Base-by-base conservation (phyloP, 2,888 invertebrate species). In the Conistra vaccinii region DNA sequence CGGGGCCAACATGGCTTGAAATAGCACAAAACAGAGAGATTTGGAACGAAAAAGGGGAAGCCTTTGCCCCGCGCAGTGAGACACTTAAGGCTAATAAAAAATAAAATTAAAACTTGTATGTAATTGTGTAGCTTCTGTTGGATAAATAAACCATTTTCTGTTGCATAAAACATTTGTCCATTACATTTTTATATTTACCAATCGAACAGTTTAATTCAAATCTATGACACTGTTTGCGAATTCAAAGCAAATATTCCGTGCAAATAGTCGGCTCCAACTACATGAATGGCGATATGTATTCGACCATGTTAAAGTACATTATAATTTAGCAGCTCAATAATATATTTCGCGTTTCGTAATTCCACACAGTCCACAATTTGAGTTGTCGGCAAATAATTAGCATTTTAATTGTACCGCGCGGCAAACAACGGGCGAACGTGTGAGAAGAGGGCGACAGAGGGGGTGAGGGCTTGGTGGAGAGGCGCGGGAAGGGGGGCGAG, bases 341-440 rank as follows among this genome's bases (percentile, higher is more conserved):
- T 82, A 80, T 78, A 84, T 89, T 85, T 81, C 73, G 73, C 68
- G 61, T 76, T 89, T 86, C 87, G 80, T 88, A 89, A 84, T 87
- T 88, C 89, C 86, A 80, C 71, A 79, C 80, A 86, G 85, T 84
- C 84, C 86, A 83, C 90, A 91, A 90, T 92, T 86, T 87, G 91
- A 92, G 88, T 90, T 89, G 92, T 92, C 91, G 89, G 90, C 93
- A 91, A 94, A 94, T 92, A 94, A 94, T 94, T 94, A 93, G 92
- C 94, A 94, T 94, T 93, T 94, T 93, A 94, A 94, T 94, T 93
- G 93, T 92, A 80, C 85, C 87, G 81, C 87, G 81, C 87, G 86
- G 85, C 88, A 91, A 92, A 91, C 91, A 90, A 86, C 85, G 81
- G 89, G 81, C 69, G 79, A 85, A 87, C 86, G 90, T 86, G 89